Evolutionary conservation across 2,113 vertebrate genomes (phyloP).

Genomic region (Cyanoramphus novaezelandiae): DNA sequence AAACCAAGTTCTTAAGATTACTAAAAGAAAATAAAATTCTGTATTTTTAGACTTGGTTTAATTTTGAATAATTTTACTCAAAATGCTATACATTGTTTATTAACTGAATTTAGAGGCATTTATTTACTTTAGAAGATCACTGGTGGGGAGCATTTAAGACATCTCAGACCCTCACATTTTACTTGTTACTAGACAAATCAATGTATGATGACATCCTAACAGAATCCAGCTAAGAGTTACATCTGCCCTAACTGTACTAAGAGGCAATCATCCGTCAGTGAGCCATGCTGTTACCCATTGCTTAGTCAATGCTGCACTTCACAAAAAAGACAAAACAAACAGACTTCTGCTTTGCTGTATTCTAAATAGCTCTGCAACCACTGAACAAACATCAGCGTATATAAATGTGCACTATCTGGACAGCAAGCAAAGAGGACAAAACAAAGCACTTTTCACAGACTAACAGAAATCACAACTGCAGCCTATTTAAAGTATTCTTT

Average conservation of each 20-base stretch:
- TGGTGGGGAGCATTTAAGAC: not conserved
- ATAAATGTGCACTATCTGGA: not conserved
- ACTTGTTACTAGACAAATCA: not conserved
- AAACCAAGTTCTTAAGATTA: not conserved
- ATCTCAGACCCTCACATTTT: not conserved
- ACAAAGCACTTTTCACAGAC: not conserved
- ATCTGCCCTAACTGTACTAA: not conserved
- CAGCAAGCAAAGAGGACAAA: not conserved
- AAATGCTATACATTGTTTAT: not conserved
- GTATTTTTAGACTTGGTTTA: not conserved
- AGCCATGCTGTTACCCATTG: not conserved
- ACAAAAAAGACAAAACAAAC: not conserved
- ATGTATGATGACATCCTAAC: not conserved
- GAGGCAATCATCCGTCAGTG: not conserved
- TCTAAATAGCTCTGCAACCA: not conserved
- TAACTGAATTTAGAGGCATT: not conserved
- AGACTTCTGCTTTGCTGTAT: not conserved
- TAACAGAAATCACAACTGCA: not conserved
- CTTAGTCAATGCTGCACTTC: not conserved
- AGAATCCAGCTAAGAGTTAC: not conserved
- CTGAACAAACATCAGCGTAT: not conserved
- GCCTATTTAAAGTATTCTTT: not conserved
- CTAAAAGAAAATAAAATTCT: not conserved
- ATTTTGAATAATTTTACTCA: not conserved
- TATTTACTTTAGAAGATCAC: not conserved